Percentiles rank a stretch among this genome's conserved stretches.
Evolutionary conservation across 2,797 vertebrate genomes (phyloP).

Genomic region (Thaleichthys pacificus): DNA sequence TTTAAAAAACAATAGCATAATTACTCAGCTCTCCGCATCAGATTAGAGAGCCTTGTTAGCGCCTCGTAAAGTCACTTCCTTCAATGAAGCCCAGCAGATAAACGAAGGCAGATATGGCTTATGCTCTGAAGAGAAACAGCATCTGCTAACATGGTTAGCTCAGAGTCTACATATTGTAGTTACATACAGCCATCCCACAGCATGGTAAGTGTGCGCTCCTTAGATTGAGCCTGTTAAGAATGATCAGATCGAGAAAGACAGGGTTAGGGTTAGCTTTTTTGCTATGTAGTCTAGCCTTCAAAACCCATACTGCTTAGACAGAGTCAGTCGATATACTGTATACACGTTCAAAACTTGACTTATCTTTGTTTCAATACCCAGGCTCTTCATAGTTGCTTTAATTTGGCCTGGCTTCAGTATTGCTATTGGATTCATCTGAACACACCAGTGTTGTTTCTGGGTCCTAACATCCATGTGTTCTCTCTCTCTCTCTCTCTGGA

Average conservation of each 20-base stretch:
- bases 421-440: too few relatives aligned
- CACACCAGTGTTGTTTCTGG: too few relatives aligned
- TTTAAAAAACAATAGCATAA: slow-evolving; percentile 54
- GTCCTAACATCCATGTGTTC: not conserved
- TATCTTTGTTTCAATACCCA: too few relatives aligned
- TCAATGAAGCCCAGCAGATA: slow-evolving; percentile 33
- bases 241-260: too few relatives aligned
- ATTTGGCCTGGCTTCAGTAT: too few relatives aligned
- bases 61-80: slow-evolving; percentile 54
- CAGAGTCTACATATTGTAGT: not conserved
- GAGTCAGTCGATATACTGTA: too few relatives aligned
- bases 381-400: too few relatives aligned
- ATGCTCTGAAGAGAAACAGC: not conserved
- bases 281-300: too few relatives aligned
- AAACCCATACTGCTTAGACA: too few relatives aligned
- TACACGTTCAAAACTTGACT: too few relatives aligned
- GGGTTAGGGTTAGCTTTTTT: too few relatives aligned
- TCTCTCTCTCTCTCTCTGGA: not conserved
- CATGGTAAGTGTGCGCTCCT: not conserved
- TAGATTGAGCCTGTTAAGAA: not conserved
- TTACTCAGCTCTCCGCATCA: slow-evolving; percentile 44
- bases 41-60: slow-evolving; percentile 53
- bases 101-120: slow-evolving; percentile 18
- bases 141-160: not conserved
- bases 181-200: not conserved